Evolutionary conservation across 2,797 vertebrate genomes (phyloP), one percentile per base, ranked within the genome.

Genomic region (Oreochromis mossambicus): DNA sequence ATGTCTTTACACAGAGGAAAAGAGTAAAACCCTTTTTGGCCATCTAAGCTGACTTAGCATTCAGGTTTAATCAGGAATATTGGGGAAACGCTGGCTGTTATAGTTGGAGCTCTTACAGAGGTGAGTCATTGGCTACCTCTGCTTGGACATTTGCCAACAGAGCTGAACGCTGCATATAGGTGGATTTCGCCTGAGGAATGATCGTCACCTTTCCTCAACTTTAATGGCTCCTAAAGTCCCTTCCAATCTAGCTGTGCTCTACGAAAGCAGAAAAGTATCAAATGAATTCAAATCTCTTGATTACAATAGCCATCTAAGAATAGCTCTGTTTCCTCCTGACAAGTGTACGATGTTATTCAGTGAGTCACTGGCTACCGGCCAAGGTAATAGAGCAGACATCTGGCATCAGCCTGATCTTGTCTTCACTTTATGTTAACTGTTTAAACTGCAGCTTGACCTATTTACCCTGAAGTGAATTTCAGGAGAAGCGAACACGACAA

Each of bases 41-140:
- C 88, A 85, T 48, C 50, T 36, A 26, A 91, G 86, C 86, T 81
- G 83, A 88, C 88, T 51, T 87, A 89, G 89, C 87, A 54, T 92
- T 93, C 92, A 92, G 83, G 89, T 95, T 95, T 96, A 96, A 96
- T 97, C 94, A 95, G 87, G 92, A 92, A 92, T 94, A 96, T 95
- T 95, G 93, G 91, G 91, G 90, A 88, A 83, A 86, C 51, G 86
- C 79, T 94, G 90, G 93, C 93, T 92, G 92, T 92, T 92, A 90
- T 85, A 86, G 87, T 91, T 79, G 86, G 83, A 87, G 94, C 94
- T 94, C 95, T 96, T 89, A 92, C 87, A 93, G 94, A 93, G 86
- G 94, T 96, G 96, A 96, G 85, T 96, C 95, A 96, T 82, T 89
- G 92, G 91, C 89, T 84, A 58, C 79, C 55, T 29, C 17, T n/a